Evolutionary conservation across 2,113 vertebrate genomes (phyloP).

Genomic region (Neodon shergylaensis): DNA sequence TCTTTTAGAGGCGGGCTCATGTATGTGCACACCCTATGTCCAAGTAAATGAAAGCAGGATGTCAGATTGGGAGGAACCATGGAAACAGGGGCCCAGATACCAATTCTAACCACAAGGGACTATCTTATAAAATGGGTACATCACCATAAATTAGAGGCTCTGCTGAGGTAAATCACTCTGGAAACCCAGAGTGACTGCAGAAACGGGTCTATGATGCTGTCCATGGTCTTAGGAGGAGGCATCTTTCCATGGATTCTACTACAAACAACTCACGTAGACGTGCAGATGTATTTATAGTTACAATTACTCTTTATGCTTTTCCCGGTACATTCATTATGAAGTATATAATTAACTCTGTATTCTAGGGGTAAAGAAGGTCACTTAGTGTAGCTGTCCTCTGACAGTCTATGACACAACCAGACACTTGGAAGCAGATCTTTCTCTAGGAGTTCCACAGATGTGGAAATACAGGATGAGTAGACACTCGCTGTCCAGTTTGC

Average conservation of each 20-base stretch:
- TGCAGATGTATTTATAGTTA: neutral
- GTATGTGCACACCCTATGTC: neutral
- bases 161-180: neutral
- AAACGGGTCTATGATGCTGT: neutral
- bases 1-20: neutral
- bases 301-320: neutral
- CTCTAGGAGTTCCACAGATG: neutral
- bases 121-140: neutral
- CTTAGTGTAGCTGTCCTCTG: neutral
- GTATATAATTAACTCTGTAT: neutral
- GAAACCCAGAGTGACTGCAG: neutral
- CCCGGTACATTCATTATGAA: conserved; percentile 2
- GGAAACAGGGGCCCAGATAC: neutral
- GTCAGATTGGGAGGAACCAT: neutral
- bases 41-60: neutral
- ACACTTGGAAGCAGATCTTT: neutral
- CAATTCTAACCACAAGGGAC: neutral
- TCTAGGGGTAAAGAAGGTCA: neutral
- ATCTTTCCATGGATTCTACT: neutral
- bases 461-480: neutral
- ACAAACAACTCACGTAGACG: neutral
- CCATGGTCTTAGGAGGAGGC: neutral
- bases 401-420: neutral
- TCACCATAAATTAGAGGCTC: neutral
- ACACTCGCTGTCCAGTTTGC: neutral